These are phyloP conservation scores for Atta texana DNA, from an alignment of 1,140 invertebrate species.

Conservation along the genomic window DNA sequence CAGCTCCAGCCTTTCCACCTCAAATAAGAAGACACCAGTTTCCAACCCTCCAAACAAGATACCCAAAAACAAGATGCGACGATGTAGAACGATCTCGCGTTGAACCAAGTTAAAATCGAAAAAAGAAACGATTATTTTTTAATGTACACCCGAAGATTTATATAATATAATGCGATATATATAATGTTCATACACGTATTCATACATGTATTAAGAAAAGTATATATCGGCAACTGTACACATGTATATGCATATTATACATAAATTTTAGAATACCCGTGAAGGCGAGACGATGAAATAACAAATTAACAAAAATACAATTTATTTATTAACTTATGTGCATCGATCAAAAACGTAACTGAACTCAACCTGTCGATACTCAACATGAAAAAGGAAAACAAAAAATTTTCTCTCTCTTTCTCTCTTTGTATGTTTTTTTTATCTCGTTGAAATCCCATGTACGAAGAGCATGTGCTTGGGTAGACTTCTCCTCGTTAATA, in stretches of 20 bases:
- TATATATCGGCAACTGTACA: slow-evolving; percentile 12
- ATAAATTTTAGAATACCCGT: slow-evolving; percentile 15
- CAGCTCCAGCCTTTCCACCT: slow-evolving; percentile 26
- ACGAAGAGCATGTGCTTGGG: slow-evolving; percentile 73
- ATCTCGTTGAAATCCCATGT: slow-evolving; percentile 22
- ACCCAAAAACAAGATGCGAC: slow-evolving; percentile 66
- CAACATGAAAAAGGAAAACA: neutral
- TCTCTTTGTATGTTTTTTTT: neutral
- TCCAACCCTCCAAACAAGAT: slow-evolving; percentile 72
- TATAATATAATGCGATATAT: slow-evolving; percentile 34
- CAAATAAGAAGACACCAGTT: slow-evolving; percentile 67
- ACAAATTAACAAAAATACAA: slow-evolving; percentile 11
- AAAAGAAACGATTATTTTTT: slow-evolving; percentile 30
- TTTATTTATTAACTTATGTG: slow-evolving; percentile 28
- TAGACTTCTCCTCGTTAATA: slow-evolving; percentile 81
- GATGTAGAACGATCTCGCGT: slow-evolving; percentile 38
- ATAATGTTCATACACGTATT: neutral
- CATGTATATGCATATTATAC: slow-evolving; percentile 8
- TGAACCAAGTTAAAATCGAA: slow-evolving; percentile 33
- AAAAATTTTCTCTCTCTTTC: neutral
- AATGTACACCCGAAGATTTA: neutral
- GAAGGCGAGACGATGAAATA: slow-evolving; percentile 6
- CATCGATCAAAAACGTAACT: neutral
- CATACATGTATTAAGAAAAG: neutral
- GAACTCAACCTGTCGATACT: neutral